Evolutionary conservation across 2,113 vertebrate species (phyloP).

Genomic region (Stercorarius parasiticus): DNA sequence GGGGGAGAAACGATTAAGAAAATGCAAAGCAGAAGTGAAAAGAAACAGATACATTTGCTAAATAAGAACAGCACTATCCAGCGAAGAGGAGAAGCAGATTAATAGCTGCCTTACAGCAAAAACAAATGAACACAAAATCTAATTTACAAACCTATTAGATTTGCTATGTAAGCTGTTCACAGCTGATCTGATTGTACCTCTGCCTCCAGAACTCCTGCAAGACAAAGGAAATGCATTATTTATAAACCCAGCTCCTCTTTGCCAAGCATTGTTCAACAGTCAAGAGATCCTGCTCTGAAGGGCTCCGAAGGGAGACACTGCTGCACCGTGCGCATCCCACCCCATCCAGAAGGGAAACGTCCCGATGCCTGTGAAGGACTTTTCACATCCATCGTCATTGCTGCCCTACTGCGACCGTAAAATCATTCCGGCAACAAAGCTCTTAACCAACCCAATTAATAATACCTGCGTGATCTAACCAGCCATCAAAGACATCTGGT

Average conservation of each 20-base stretch:
- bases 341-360: neutral
- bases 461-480: neutral
- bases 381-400: neutral
- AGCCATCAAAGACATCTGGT: slow-evolving; percentile 34
- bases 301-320: neutral
- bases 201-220: slow-evolving; percentile 87
- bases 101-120: slow-evolving; percentile 83
- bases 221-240: slow-evolving; percentile 84
- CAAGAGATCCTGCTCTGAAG: slow-evolving; percentile 25
- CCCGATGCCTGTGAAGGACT: neutral
- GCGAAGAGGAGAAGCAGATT: slow-evolving; percentile 77
- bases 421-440: neutral
- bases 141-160: slow-evolving; percentile 91
- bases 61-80: slow-evolving; percentile 73
- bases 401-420: neutral
- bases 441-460: neutral
- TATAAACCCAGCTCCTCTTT: slow-evolving; percentile 73
- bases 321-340: fast-evolving
- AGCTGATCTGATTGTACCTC: slow-evolving; percentile 85
- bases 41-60: slow-evolving; percentile 73
- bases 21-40: slow-evolving; percentile 74
- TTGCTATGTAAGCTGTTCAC: slow-evolving; percentile 84
- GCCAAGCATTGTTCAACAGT: slow-evolving; percentile 68
- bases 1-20: slow-evolving; percentile 61
- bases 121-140: slow-evolving; percentile 84